Evolutionary conservation across 2,888 invertebrate genomes (phyloP).

Genomic region (Monoplex corrugatus): DNA sequence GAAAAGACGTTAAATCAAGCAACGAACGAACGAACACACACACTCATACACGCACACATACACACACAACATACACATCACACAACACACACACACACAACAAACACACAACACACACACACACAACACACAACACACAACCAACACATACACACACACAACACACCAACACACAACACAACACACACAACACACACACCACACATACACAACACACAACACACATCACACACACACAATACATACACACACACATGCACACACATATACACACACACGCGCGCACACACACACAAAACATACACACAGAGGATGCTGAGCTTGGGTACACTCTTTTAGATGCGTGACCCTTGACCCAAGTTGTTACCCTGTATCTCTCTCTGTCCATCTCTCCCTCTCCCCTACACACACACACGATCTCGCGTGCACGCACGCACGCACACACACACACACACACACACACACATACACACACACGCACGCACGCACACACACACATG

Average conservation of each 20-base stretch:
- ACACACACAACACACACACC: constrained; percentile 7
- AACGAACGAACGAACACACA: too few species aligned
- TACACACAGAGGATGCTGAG: too few species aligned
- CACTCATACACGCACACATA: too few species aligned
- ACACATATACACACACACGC: not conserved
- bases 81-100: too few species aligned
- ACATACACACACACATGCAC: not conserved
- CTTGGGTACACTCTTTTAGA: too few species aligned
- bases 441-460: not conserved
- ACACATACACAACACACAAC: not conserved
- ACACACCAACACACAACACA: too few species aligned
- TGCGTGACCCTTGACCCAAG: too few species aligned
- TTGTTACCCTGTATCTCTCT: too few species aligned
- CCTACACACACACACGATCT: not conserved
- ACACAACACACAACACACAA: constrained; percentile 10
- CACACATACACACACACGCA: not conserved
- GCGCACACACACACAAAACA: not conserved
- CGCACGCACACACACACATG: constrained; percentile 2
- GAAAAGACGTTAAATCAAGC: too few species aligned
- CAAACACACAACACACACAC: too few species aligned
- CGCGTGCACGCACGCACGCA: not conserved
- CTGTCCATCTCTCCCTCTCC: too few species aligned
- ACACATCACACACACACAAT: constrained; percentile 18
- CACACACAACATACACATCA: too few species aligned
- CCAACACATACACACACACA: not conserved